Conservation (phyloP, 1,140 invertebrate genomes). For the Bombus turneri region DNA sequence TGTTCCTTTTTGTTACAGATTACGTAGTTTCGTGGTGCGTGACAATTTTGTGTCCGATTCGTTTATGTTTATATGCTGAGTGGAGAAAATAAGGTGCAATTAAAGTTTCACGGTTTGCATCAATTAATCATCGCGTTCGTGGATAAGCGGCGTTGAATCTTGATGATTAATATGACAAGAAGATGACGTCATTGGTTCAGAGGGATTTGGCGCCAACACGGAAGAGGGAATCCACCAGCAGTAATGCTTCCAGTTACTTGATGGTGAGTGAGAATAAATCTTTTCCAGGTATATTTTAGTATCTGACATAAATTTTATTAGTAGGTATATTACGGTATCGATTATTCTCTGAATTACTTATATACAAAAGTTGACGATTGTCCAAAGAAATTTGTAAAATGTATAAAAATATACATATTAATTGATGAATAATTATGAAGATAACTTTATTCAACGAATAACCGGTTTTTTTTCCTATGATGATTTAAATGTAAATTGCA, state of each 20-base stretch:
- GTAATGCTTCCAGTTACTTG: slow-evolving; percentile 78
- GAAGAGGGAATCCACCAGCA: slow-evolving; percentile 77
- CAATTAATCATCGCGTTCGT: slow-evolving; percentile 27
- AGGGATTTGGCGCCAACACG: slow-evolving; percentile 73
- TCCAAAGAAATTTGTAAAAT: no score
- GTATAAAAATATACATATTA: no score
- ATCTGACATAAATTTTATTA: not conserved
- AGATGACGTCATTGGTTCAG: slow-evolving; percentile 77
- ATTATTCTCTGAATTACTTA: no score
- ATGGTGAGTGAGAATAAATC: slow-evolving; percentile 68
- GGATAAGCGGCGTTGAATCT: slow-evolving; percentile 25
- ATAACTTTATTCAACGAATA: no score
- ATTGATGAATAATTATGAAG: no score
- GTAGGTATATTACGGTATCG: no score
- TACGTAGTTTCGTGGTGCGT: not conserved
- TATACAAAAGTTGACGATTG: no score
- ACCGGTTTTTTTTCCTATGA: no score
- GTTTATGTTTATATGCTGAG: not conserved
- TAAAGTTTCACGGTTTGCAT: not conserved
- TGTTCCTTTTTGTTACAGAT: slow-evolving; percentile 45
- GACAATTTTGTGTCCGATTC: slow-evolving; percentile 1
- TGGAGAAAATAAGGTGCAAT: slow-evolving; percentile 12
- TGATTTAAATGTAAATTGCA: no score
- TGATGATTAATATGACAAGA: slow-evolving; percentile 69
- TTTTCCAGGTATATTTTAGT: not conserved